A percentile compares a stretch with the other conserved stretches of the same genome.
Evolutionary conservation across 2,797 vertebrate species (phyloP).

Genomic region (Poecilia gillii): DNA sequence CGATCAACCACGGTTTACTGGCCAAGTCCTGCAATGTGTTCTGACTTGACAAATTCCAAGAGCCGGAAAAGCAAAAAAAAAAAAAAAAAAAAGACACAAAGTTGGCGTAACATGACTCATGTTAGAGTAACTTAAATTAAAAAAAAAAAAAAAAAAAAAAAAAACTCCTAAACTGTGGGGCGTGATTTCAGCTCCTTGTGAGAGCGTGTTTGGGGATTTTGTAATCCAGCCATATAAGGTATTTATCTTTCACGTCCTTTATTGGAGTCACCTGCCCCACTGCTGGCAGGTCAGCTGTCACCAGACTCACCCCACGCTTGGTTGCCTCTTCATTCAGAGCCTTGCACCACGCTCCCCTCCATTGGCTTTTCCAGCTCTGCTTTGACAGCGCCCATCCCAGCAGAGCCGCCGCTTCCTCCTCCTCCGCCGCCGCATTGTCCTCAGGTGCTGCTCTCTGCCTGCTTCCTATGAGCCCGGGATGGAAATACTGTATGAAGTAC

Average conservation of each 20-base stretch:
- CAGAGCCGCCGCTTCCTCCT: conserved; percentile 74
- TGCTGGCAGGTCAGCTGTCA: conserved; percentile 26
- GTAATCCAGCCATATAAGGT: neutral
- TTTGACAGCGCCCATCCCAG: conserved; percentile 90
- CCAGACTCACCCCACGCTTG: conserved; percentile 82
- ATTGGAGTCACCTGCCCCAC: conserved; percentile 49
- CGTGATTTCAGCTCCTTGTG: neutral
- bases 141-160: neutral
- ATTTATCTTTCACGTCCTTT: conserved; percentile 1
- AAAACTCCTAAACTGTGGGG: neutral
- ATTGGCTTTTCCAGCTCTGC: conserved; percentile 87
- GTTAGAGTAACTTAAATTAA: neutral
- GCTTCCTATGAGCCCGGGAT: conserved; percentile 51
- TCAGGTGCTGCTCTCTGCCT: conserved; percentile 31
- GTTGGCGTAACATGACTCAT: neutral
- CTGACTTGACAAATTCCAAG: conserved; percentile 8
- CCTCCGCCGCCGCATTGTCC: conserved; percentile 69
- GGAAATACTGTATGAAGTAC: conserved; percentile 89
- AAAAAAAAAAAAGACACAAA: neutral
- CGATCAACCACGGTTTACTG: neutral
- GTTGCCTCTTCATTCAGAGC: conserved; percentile 84
- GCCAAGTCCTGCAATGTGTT: neutral
- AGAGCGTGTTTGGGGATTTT: neutral
- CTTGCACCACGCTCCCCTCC: conserved; percentile 89
- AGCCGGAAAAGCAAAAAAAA: neutral